These are phyloP conservation scores for Caenorhabditis uteleia DNA, from an alignment of 2,888 invertebrate genomes.

Conservation along the genomic window DNA sequence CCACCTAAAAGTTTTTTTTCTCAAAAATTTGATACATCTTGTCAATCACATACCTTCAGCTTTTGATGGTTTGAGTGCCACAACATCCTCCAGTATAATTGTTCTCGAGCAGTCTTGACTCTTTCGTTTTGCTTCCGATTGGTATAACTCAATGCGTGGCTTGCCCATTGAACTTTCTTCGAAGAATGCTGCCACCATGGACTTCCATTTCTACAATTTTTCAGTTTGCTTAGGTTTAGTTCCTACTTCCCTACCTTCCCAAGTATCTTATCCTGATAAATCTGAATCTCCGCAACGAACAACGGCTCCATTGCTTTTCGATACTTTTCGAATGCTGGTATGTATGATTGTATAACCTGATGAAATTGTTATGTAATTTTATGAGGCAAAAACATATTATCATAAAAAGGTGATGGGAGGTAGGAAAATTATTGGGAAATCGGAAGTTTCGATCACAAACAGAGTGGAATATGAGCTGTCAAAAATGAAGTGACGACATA, in stretches of 20 bases:
- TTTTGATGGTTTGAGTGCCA: conserved; percentile 32
- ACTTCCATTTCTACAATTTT: conserved; percentile 32
- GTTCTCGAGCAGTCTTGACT: conserved; percentile 15
- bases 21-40: background rate
- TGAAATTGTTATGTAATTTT: background rate
- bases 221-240: background rate
- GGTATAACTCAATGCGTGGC: conserved; percentile 29
- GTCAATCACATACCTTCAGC: conserved; percentile 7
- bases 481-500: too few relatives aligned
- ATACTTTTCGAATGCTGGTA: too few relatives aligned
- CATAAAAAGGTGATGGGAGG: too few relatives aligned
- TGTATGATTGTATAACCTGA: conserved; percentile 9
- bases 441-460: too few relatives aligned
- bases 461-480: too few relatives aligned
- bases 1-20: conserved; percentile 9
- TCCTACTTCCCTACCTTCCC: conserved; percentile 27
- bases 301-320: conserved; percentile 37
- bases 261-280: conserved; percentile 31
- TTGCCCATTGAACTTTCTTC: conserved; percentile 28
- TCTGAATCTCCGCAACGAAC: conserved; percentile 19
- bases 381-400: background rate
- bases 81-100: conserved; percentile 18
- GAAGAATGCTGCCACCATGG: conserved; percentile 25
- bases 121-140: conserved; percentile 18
- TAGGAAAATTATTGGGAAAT: too few relatives aligned